Base-by-base conservation (phyloP, 2,888 invertebrate genomes). In the Caenorhabditis uteleia region DNA sequence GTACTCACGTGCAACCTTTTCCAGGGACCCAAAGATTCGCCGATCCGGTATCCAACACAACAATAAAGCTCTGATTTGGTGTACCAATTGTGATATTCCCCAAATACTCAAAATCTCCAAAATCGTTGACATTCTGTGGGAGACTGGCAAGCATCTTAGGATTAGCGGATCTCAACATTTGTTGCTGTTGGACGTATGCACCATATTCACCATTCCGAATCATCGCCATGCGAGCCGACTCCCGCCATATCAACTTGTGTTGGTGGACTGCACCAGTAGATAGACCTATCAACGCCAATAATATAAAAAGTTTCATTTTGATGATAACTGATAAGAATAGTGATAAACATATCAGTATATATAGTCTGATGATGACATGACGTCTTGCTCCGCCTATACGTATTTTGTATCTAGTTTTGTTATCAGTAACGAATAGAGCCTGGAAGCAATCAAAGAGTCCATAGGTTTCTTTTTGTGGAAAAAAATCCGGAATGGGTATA, bases 31-130 rank as follows among this genome's bases (percentile, higher is more conserved):
- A 77, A 33, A 77, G 71, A 51, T 77, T 74, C 33, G 74, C 55
- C 10, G 74, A 75, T 69, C 76, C 76, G n/a, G 76, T 77, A 53
- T 77, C 76, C 46, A 75, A 65, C 45, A 75, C 72, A 43, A 77
- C 76, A 38, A 70, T 53, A 58, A 74, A 74, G n/a, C 51, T 23
- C 36, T 74, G 74, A 33, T 61, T 64, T 53, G 71, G 71, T 36
- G 69, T 74, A 59, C 74, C 74, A 40, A 74, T 65, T 54, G 71
- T 72, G 51, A 74, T 70, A 62, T 71, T 74, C 38, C 86, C 87
- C 79, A 85, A 86, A 73, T 87, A 64, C 42, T 64, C 64, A 46
- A 45, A 64, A 42, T 64, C 64, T 57, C 64, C 64, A 23, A 64
- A 64, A 49, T 64, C 64, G 23, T 64, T 64, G 42, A 64, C 69